These are phyloP conservation scores for Spongilla lacustris DNA, from an alignment of 37 sponge, comb jelly and placozoan genomes.

Conservation along the genomic window DNA sequence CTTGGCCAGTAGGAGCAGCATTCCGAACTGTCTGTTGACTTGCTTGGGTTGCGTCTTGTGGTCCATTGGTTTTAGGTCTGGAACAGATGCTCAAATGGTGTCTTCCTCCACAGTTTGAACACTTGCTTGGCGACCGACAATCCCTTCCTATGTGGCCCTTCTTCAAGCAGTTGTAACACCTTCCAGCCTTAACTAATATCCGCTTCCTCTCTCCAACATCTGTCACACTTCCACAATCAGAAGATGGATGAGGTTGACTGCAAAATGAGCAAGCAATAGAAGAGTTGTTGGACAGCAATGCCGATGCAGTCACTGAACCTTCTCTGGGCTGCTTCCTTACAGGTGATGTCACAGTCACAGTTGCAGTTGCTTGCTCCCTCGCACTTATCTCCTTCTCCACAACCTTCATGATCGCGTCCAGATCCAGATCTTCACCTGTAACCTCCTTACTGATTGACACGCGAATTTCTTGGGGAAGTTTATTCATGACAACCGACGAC, in stretches of 20 bases:
- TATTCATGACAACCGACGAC: conserved; percentile 22
- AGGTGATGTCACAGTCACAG: neutral
- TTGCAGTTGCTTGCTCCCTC: neutral
- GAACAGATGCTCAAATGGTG: conserved; percentile 30
- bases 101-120: conserved; percentile 22
- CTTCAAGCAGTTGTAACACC: conserved; percentile 6
- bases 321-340: neutral
- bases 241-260: neutral
- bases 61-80: neutral
- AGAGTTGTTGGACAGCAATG: no score
- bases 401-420: neutral
- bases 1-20: neutral
- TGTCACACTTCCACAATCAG: neutral
- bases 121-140: conserved; percentile 21
- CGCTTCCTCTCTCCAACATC: conserved; percentile 8
- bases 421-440: neutral
- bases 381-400: conserved; percentile 6
- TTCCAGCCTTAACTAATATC: conserved; percentile 3
- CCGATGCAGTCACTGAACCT: no score
- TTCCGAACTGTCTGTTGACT: neutral
- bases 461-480: conserved; percentile 12
- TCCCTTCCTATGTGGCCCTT: conserved; percentile 29
- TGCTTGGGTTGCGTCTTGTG: neutral
- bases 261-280: no score
- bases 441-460: neutral